Evolutionary conservation across 2,888 invertebrate genomes (phyloP).

Genomic region (Apotomis capreana): DNA sequence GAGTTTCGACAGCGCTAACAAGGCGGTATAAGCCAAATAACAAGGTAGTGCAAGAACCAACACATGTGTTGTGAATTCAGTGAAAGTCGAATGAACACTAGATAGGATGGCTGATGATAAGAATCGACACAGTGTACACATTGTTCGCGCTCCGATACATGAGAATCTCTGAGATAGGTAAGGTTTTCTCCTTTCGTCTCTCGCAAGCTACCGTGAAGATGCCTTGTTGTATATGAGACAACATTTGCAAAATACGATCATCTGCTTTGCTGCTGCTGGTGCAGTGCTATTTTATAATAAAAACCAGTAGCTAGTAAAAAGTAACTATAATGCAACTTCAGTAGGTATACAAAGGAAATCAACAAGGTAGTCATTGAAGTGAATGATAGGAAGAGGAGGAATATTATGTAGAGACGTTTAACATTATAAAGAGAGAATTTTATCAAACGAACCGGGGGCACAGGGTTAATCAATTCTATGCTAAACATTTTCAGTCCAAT

Average conservation of each 20-base stretch:
- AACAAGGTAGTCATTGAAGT: not conserved
- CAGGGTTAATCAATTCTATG: constrained; percentile 66
- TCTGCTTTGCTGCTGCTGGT: constrained; percentile 57
- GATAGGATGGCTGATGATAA: constrained; percentile 73
- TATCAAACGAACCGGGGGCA: constrained; percentile 53
- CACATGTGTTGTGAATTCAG: constrained; percentile 57
- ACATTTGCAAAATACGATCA: constrained; percentile 70
- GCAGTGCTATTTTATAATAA: constrained; percentile 42
- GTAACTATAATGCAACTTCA: not conserved
- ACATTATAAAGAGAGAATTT: constrained; percentile 49
- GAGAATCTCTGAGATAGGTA: constrained; percentile 75
- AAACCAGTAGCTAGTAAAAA: constrained; percentile 3
- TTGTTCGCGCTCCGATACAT: constrained; percentile 78
- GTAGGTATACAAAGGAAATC: no score
- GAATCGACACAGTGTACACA: constrained; percentile 77
- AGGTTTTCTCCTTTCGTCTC: constrained; percentile 72
- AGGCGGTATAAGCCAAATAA: constrained; percentile 59
- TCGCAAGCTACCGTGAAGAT: constrained; percentile 79
- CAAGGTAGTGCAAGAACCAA: constrained; percentile 63
- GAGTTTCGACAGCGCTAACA: constrained; percentile 59
- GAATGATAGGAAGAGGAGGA: not conserved
- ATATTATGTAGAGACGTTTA: constrained; percentile 12
- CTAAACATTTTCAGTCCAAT: constrained; percentile 66
- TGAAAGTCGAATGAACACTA: constrained; percentile 75
- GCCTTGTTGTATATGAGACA: constrained; percentile 60